These are phyloP conservation scores for Cichladusa arquata DNA, from an alignment of 2,113 vertebrate species.

Conservation along the genomic window DNA sequence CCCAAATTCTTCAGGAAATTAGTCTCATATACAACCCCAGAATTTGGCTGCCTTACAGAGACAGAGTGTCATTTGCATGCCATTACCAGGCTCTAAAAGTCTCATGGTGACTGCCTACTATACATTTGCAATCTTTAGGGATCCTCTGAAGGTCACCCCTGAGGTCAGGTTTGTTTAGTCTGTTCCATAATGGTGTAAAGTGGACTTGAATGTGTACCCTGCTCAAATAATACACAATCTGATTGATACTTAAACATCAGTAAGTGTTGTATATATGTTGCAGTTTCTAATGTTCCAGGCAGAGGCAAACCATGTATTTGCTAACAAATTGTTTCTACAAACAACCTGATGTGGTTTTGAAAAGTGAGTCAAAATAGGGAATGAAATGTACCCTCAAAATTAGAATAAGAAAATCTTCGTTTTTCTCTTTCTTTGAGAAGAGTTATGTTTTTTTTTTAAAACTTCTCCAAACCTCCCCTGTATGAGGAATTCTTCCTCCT, in stretches of 20 bases:
- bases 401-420: neutral
- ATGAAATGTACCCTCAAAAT: neutral
- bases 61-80: slow-evolving; percentile 74
- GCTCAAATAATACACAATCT: slow-evolving; percentile 73
- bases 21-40: slow-evolving; percentile 80
- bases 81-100: slow-evolving; percentile 77
- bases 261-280: slow-evolving; percentile 66
- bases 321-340: slow-evolving; percentile 76
- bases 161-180: slow-evolving; percentile 85
- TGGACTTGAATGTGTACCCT: slow-evolving; percentile 75
- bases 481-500: slow-evolving; percentile 8
- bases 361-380: slow-evolving; percentile 61
- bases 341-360: slow-evolving; percentile 64
- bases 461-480: neutral
- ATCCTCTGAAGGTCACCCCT: slow-evolving; percentile 68
- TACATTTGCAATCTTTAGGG: slow-evolving; percentile 70
- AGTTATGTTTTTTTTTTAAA: neutral
- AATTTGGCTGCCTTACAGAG: slow-evolving; percentile 77
- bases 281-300: slow-evolving; percentile 62
- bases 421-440: neutral
- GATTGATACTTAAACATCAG: slow-evolving; percentile 75
- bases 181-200: slow-evolving; percentile 74
- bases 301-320: slow-evolving; percentile 70
- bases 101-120: slow-evolving; percentile 68
- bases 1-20: slow-evolving; percentile 89